A percentile compares a stretch with the other conserved stretches of the same genome.
Conservation (phyloP, 2,888 invertebrate species). For the Epistrophella euchroma region DNA sequence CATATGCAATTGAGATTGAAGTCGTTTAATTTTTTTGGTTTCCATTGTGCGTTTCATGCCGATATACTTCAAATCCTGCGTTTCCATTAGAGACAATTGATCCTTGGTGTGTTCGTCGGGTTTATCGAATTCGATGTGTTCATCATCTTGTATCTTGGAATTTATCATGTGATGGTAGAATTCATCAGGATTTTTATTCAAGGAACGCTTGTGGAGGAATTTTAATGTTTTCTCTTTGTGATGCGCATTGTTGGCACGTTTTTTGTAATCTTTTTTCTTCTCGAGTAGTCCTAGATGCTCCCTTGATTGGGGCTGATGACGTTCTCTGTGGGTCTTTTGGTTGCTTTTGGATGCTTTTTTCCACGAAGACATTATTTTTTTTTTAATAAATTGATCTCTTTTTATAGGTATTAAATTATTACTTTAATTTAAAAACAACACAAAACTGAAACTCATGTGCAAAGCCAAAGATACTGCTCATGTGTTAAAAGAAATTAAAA, state of each 20-base stretch:
- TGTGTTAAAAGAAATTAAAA: no score
- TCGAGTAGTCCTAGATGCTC: slow-evolving; percentile 92
- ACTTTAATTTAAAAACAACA: no score
- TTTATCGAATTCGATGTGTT: slow-evolving; percentile 88
- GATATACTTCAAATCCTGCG: slow-evolving; percentile 96
- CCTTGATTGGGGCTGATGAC: slow-evolving; percentile 92
- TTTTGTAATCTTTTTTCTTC: slow-evolving; percentile 94
- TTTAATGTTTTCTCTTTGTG: slow-evolving; percentile 93
- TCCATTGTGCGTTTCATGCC: slow-evolving; percentile 94
- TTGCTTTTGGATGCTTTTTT: slow-evolving; percentile 93
- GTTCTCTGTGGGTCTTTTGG: slow-evolving; percentile 92
- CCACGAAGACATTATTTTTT: slow-evolving; percentile 91
- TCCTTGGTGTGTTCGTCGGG: slow-evolving; percentile 91
- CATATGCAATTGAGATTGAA: slow-evolving; percentile 92
- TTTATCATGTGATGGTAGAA: slow-evolving; percentile 99
- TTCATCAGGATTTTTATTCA: slow-evolving; percentile 98
- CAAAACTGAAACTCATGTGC: no score
- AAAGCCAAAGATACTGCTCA: no score
- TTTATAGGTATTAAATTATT: no score
- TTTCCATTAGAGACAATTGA: slow-evolving; percentile 94
- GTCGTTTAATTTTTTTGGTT: slow-evolving; percentile 87
- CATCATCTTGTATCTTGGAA: slow-evolving; percentile 88
- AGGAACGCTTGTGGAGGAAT: slow-evolving; percentile 91
- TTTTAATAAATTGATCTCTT: no score
- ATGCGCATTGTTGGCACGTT: slow-evolving; percentile 91